Percentiles rank a stretch among this genome's conserved stretches.
Conservation (phyloP, 1,140 invertebrate genomes). For the Drosophila orena region DNA sequence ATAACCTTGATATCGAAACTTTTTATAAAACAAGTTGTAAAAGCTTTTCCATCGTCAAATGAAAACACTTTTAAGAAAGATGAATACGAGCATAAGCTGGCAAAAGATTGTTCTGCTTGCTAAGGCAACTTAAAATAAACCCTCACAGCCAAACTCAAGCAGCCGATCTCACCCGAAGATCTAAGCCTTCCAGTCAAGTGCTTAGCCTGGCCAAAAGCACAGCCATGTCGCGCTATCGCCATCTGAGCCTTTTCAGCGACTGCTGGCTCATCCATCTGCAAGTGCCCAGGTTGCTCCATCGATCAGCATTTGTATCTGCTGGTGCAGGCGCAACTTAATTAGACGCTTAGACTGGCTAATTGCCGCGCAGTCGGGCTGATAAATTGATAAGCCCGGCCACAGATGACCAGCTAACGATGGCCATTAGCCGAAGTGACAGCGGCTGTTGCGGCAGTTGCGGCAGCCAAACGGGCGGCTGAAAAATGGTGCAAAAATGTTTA, state of each 20-base stretch:
- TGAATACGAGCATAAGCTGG: too few relatives aligned
- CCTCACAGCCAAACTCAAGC: neutral
- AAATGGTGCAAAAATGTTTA: slow-evolving; percentile 80
- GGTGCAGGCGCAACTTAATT: slow-evolving; percentile 74
- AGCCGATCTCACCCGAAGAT: too few relatives aligned
- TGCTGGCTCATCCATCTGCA: slow-evolving; percentile 10
- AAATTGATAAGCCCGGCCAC: slow-evolving; percentile 75
- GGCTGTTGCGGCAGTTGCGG: slow-evolving; percentile 27
- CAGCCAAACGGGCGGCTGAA: slow-evolving; percentile 49
- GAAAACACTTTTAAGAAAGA: too few relatives aligned
- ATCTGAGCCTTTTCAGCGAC: neutral
- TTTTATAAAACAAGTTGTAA: too few relatives aligned
- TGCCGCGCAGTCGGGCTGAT: slow-evolving; percentile 58
- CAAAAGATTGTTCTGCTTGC: too few relatives aligned
- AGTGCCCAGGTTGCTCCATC: slow-evolving; percentile 32
- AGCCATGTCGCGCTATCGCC: slow-evolving; percentile 11
- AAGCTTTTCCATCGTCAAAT: neutral
- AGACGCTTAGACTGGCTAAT: slow-evolving; percentile 77
- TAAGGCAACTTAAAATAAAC: neutral
- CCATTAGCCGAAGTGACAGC: slow-evolving; percentile 65
- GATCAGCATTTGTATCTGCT: slow-evolving; percentile 69
- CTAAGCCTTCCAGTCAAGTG: neutral
- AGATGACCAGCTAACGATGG: slow-evolving; percentile 80
- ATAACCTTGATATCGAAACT: too few relatives aligned
- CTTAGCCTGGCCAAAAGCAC: neutral